Percentiles rank a stretch among this genome's conserved stretches.
phyloP scores from a whole-genome alignment of 2,888 invertebrate species.

The Amphipyra tragopoginis region DNA sequence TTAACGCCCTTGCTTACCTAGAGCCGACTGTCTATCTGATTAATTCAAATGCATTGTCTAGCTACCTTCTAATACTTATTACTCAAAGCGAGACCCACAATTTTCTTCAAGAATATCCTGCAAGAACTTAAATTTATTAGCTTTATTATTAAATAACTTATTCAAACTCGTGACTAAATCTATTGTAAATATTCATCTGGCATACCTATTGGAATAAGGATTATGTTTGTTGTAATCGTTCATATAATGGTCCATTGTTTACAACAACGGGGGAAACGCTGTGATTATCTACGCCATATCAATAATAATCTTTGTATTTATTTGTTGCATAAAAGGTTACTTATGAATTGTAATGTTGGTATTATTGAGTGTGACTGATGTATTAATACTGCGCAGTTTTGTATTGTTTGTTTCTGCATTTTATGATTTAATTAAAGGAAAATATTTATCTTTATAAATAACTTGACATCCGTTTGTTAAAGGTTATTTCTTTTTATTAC shows the following conservation, averaged over 20 bases:
- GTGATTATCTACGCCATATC: constrained; percentile 57
- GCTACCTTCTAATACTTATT: background rate
- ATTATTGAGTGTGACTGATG: constrained; percentile 16
- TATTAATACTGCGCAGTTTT: constrained; percentile 24
- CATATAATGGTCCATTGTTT: constrained; percentile 77
- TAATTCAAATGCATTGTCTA: background rate
- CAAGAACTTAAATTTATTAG: constrained; percentile 32
- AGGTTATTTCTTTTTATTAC: too few relatives aligned
- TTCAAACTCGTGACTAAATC: constrained; percentile 53
- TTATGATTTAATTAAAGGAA: background rate
- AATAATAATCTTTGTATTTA: constrained; percentile 57
- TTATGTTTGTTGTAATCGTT: constrained; percentile 60
- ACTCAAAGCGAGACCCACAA: constrained; percentile 2
- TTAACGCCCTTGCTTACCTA: too few relatives aligned
- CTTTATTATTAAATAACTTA: constrained; percentile 37
- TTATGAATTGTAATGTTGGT: constrained; percentile 27
- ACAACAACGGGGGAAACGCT: constrained; percentile 70
- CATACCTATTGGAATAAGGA: constrained; percentile 60
- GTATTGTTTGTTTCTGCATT: background rate
- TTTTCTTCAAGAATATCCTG: constrained; percentile 28
- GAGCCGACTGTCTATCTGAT: too few relatives aligned
- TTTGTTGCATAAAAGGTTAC: constrained; percentile 45
- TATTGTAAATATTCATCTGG: constrained; percentile 57
- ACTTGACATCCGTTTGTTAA: too few relatives aligned
- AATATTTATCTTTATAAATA: too few relatives aligned